phyloP scores from a whole-genome alignment of 1,140 invertebrate species.

The Apis florea region DNA sequence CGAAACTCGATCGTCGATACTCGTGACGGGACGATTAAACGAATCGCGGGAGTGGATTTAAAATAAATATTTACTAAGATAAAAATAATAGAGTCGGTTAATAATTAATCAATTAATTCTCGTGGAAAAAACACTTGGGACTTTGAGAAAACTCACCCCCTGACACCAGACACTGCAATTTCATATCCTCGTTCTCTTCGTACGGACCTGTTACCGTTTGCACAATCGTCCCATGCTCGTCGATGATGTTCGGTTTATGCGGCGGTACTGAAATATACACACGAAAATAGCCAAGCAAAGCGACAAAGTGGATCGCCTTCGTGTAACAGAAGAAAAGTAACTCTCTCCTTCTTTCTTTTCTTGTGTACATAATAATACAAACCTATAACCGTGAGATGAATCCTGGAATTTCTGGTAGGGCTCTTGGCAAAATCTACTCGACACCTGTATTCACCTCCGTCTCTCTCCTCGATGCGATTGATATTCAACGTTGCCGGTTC shows the following conservation, averaged over 20 bases:
- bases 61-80: too few species aligned
- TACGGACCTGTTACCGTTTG: constrained; percentile 89
- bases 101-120: too few species aligned
- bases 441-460: constrained; percentile 88
- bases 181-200: constrained; percentile 90
- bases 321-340: too few species aligned
- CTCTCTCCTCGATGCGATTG: constrained; percentile 83
- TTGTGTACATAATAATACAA: constrained; percentile 80
- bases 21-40: too few species aligned
- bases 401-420: constrained; percentile 89
- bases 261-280: constrained; percentile 87
- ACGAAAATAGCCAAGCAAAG: too few species aligned
- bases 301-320: too few species aligned
- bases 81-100: too few species aligned
- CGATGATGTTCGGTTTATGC: constrained; percentile 89
- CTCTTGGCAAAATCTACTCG: constrained; percentile 90
- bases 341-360: too few species aligned
- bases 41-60: too few species aligned
- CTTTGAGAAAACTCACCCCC: constrained; percentile 88
- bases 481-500: constrained; percentile 84
- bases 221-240: constrained; percentile 88
- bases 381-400: constrained; percentile 91
- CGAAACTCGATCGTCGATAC: too few species aligned
- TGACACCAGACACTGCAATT: constrained; percentile 89
- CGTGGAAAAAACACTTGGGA: constrained; percentile 22